phyloP scores from a whole-genome alignment of 2,888 invertebrate species.

The Cryptus armator region DNA sequence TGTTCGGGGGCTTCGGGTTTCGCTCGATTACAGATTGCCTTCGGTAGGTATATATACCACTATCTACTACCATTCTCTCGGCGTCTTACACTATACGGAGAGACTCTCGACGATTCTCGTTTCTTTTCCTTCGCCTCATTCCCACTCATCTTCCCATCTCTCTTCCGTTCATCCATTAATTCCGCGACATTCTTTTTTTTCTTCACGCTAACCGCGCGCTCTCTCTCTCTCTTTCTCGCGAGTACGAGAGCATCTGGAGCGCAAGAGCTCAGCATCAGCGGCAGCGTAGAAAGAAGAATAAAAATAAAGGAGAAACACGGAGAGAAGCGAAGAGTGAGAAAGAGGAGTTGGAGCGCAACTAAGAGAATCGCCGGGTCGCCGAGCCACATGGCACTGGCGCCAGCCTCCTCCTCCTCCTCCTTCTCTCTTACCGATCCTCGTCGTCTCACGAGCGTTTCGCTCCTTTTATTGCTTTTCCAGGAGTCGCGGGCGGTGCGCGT shows the following conservation, averaged over 20 bases:
- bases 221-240: conserved; percentile 17
- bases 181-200: conserved; percentile 53
- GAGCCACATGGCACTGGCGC: conserved; percentile 79
- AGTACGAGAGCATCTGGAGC: not conserved
- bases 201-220: not conserved
- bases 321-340: conserved; percentile 9
- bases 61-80: not conserved
- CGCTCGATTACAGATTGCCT: conserved; percentile 67
- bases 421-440: conserved; percentile 60
- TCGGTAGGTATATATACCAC: not conserved
- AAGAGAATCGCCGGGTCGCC: conserved; percentile 56
- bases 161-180: conserved; percentile 59
- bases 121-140: conserved; percentile 52
- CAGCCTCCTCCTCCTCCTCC: conserved; percentile 73
- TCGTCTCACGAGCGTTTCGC: conserved; percentile 37
- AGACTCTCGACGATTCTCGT: conserved; percentile 10
- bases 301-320: conserved; percentile 24
- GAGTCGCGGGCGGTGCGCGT: conserved; percentile 43
- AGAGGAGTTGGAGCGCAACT: conserved; percentile 28
- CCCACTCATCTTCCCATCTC: conserved; percentile 48
- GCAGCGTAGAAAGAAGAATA: not conserved
- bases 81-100: not conserved
- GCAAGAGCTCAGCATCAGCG: not conserved
- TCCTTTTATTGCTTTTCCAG: conserved; percentile 71
- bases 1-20: conserved; percentile 66